Conservation (phyloP, 2,113 vertebrate genomes). For the Salvelinus sp. region DNA sequence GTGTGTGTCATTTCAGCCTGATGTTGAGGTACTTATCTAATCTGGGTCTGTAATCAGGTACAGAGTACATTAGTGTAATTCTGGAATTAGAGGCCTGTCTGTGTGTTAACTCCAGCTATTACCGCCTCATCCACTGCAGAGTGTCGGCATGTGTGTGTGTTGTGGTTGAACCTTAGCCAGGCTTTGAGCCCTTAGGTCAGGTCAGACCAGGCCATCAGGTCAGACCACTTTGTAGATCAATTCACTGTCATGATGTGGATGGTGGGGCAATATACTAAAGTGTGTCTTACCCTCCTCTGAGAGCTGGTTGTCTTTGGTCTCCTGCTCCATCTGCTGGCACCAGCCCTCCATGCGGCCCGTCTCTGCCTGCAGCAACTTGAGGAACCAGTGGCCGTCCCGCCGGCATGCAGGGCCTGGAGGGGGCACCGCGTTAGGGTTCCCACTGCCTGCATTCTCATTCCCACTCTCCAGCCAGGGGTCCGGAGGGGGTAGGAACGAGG, state of each 20-base stretch:
- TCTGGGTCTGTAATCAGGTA: constrained; percentile 71
- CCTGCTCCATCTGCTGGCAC: constrained; percentile 99
- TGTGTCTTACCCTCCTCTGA: constrained; percentile 89
- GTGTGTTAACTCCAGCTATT: constrained; percentile 60
- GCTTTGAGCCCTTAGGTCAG: constrained; percentile 3
- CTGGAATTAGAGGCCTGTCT: constrained; percentile 59
- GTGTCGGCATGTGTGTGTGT: constrained; percentile 34
- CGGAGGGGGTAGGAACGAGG: constrained; percentile 92
- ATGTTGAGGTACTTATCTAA: constrained; percentile 62
- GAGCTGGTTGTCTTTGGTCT: constrained; percentile 96
- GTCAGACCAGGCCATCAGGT: not conserved
- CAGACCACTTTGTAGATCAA: not conserved
- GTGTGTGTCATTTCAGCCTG: constrained; percentile 40
- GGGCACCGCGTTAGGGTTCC: constrained; percentile 59
- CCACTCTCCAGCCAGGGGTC: constrained; percentile 95
- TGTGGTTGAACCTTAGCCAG: constrained; percentile 9
- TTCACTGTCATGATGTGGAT: no score
- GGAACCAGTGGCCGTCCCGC: constrained; percentile 95
- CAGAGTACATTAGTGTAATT: constrained; percentile 73
- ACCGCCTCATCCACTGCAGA: constrained; percentile 50
- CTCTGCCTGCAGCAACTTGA: constrained; percentile 96
- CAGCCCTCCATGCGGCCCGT: constrained; percentile 95
- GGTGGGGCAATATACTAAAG: no score
- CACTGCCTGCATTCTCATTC: constrained; percentile 75
- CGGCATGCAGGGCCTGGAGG: constrained; percentile 71